These are phyloP conservation scores for Ectobius pallidus DNA, from an alignment of 2,888 invertebrate species.

Conservation along the genomic window DNA sequence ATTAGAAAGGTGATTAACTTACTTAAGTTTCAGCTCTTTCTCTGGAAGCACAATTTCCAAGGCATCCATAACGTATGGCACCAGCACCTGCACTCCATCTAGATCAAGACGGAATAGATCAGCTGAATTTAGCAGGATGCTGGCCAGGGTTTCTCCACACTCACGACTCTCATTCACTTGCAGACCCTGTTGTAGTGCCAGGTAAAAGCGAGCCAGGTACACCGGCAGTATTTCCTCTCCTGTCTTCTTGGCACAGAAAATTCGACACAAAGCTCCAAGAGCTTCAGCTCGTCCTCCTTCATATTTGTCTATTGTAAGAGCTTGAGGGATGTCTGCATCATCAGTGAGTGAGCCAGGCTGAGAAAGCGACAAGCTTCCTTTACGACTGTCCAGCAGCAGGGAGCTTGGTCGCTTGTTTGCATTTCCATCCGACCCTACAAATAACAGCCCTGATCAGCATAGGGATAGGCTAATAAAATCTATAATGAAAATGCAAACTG, in stretches of 20 bases:
- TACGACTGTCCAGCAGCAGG: constrained; percentile 66
- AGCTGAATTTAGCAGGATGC: constrained; percentile 83
- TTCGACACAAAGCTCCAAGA: constrained; percentile 91
- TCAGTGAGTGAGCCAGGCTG: constrained; percentile 70
- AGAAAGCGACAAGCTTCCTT: constrained; percentile 62
- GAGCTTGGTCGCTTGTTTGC: constrained; percentile 68
- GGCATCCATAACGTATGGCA: constrained; percentile 89
- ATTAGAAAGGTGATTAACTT: no score
- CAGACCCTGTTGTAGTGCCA: constrained; percentile 88
- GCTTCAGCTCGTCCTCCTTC: constrained; percentile 88
- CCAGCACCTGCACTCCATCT: constrained; percentile 88
- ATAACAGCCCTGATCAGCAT: no score
- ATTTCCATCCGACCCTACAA: constrained; percentile 20
- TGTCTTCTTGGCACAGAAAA: constrained; percentile 94
- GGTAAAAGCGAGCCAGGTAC: constrained; percentile 92
- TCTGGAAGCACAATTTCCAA: constrained; percentile 90
- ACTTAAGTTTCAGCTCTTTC: constrained; percentile 78
- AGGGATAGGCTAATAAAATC: no score
- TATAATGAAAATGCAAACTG: no score
- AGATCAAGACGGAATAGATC: constrained; percentile 91
- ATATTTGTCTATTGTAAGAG: constrained; percentile 73
- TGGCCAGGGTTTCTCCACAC: constrained; percentile 81
- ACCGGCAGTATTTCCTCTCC: constrained; percentile 91
- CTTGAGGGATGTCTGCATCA: constrained; percentile 69
- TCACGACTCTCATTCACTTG: constrained; percentile 66